Evolutionary conservation across 2,797 vertebrate genomes (phyloP), one percentile per base, ranked within the genome.

Genomic region (Petrocephalus sullivani): DNA sequence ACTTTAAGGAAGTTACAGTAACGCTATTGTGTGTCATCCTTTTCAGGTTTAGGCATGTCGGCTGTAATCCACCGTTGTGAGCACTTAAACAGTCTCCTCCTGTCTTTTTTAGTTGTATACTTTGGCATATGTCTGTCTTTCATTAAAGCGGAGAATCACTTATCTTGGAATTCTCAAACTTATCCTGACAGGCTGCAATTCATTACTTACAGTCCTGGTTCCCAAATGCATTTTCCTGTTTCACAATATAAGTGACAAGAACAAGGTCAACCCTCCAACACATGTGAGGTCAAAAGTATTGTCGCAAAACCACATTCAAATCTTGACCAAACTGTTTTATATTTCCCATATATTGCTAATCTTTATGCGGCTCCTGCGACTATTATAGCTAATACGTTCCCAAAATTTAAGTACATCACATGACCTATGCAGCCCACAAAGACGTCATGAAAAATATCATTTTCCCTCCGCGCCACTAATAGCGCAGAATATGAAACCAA

Each of bases 401-500:
- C 49, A 54, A 83, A 83, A 83, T 21, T 14, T 23, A 83, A 54
- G 51, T 23, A 83, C 16, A 49, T 81, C 46, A 83, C 81, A 53
- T 51, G 49, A 83, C 81, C 49, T 28, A 21, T 23, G 81, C 2
- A 51, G 81, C 46, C 81, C 81, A 83, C 81, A 83, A 83, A 83
- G 81, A 83, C 81, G 81, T 83, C 81, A 83, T 49, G 51, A 51
- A 83, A 60, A 83, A 83, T 83, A 83, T 83, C n/a, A 28, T 54
- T 83, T 83, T 83, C 81, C 75, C 49, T 83, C 81, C 8, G 46
- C 19, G 19, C 10, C 49, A n/a, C 51, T 51, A 83, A 51, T 83
- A 83, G 81, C 46, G 28, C 9, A 85, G 84, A 10, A 58, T 85
- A 85, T 85, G 84, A 83, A 83, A 83, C 81, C 81, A 83, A 83